Conservation (phyloP, 2,797 vertebrate species). For the Gorsachius magnificus region DNA sequence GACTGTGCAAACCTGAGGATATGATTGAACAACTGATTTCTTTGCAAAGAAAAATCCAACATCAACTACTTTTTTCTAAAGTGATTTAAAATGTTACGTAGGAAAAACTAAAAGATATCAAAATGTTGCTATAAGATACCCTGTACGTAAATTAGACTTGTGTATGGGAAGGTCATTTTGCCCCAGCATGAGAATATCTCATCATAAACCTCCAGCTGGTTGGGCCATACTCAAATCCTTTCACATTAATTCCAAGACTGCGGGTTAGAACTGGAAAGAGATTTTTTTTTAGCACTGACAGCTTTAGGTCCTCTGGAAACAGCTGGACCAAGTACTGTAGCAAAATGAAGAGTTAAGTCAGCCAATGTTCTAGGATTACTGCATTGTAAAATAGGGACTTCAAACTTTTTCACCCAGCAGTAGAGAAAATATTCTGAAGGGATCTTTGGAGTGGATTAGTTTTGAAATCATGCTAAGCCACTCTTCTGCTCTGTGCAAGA, state of each 20-base stretch:
- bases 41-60: neutral
- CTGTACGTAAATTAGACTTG: neutral
- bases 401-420: neutral
- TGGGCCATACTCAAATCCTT: neutral
- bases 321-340: neutral
- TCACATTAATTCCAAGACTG: neutral
- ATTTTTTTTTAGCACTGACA: neutral
- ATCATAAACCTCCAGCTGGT: neutral
- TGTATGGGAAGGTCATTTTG: neutral
- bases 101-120: neutral
- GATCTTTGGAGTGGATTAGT: conserved; percentile 16
- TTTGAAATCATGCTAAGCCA: conserved; percentile 24
- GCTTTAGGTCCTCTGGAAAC: neutral
- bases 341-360: neutral
- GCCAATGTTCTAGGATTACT: neutral
- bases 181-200: neutral
- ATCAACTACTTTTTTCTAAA: neutral
- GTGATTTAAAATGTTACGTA: neutral
- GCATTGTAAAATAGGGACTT: neutral
- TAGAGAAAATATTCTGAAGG: neutral
- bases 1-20: neutral
- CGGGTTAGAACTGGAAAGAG: neutral
- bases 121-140: neutral
- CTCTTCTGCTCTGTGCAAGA: neutral
- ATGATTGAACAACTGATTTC: neutral